These are phyloP conservation scores for Drosophila neotestacea DNA, from an alignment of 2,888 invertebrate species.

Conservation along the genomic window DNA sequence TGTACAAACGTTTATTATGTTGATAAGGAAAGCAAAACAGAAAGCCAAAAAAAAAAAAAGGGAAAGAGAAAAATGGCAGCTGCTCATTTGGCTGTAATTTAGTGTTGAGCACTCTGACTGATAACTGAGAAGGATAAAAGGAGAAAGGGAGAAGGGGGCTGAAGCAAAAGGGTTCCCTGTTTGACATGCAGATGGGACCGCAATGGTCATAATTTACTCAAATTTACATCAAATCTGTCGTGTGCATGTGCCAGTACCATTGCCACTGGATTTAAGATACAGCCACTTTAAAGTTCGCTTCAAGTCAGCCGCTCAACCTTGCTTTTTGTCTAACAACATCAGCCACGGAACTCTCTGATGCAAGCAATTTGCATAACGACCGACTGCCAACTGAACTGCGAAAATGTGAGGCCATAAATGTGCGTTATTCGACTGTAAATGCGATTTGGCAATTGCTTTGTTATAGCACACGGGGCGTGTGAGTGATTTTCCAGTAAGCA, in stretches of 20 bases:
- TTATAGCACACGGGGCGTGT: conserved; percentile 16
- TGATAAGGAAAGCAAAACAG: conserved; percentile 58
- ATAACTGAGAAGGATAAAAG: conserved; percentile 38
- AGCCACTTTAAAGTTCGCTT: conserved; percentile 19
- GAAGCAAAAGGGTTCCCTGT: conserved; percentile 36
- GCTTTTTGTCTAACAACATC: not conserved
- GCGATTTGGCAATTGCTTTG: conserved; percentile 30
- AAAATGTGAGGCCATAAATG: conserved; percentile 41
- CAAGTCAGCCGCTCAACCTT: not conserved
- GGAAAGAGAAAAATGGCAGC: conserved; percentile 43
- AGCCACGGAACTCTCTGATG: conserved; percentile 7
- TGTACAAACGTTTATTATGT: conserved; percentile 61
- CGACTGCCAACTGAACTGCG: conserved; percentile 13
- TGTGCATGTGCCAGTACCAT: conserved; percentile 14
- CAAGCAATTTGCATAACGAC: conserved; percentile 35
- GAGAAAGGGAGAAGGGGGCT: conserved; percentile 17
- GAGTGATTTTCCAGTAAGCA: conserved; percentile 17
- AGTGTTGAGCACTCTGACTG: conserved; percentile 65
- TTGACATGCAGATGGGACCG: conserved; percentile 61
- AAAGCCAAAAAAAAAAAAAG: conserved; percentile 6
- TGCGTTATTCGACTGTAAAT: conserved; percentile 25
- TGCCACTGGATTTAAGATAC: conserved; percentile 15
- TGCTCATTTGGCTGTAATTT: conserved; percentile 68
- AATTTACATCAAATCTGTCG: conserved; percentile 58
- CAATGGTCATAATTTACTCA: conserved; percentile 55